Base-by-base conservation (phyloP, 2,113 vertebrate genomes). In the Ia io region DNA sequence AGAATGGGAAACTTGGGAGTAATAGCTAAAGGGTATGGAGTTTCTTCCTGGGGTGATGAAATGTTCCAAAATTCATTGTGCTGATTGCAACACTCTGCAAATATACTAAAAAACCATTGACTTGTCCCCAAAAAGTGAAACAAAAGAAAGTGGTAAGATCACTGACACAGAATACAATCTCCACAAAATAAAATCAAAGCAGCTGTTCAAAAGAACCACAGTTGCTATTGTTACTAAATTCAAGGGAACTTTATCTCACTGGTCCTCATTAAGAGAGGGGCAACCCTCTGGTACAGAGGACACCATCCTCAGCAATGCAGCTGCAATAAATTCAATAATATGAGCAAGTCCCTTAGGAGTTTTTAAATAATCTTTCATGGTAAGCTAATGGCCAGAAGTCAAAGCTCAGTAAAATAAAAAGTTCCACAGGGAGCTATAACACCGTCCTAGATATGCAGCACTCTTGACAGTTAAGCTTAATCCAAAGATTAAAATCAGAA, bases 381-480 rank as follows among this genome's bases (percentile, higher is more conserved):
- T 84, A 93, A 47, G 90, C 88, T 96, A 96, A 91, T 78, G 77
- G 80, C 71, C 73, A 69, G 91, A 89, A 93, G 79, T 88, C 84
- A 92, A 90, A 97, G 84, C 87, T 96, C 49, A 82, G 79, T 87
- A 86, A 91, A 96, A 96, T 93, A 90, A 93, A 91, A 93, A 87
- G 92, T 79, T 91, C 96, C 76, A 84, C 4, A 74, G 74, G 91
- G 87, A 88, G 25, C 70, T 63, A 5, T 94, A 87, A 87, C 51
- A 88, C 78, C 70, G 37, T 56, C 86, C 23, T 49, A 89, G 69
- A 91, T 59, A 85, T 3, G 10, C 28, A 80, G 71, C 59, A 76
- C 88, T 84, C 79, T 44, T 44, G 37, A 91, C 25, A 74, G 88
- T 69, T 77, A 40, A 59, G 92, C 10, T 65, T 95, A 76, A 90